Conservation (phyloP, 2,888 invertebrate genomes). For the Heliconius cydno region DNA sequence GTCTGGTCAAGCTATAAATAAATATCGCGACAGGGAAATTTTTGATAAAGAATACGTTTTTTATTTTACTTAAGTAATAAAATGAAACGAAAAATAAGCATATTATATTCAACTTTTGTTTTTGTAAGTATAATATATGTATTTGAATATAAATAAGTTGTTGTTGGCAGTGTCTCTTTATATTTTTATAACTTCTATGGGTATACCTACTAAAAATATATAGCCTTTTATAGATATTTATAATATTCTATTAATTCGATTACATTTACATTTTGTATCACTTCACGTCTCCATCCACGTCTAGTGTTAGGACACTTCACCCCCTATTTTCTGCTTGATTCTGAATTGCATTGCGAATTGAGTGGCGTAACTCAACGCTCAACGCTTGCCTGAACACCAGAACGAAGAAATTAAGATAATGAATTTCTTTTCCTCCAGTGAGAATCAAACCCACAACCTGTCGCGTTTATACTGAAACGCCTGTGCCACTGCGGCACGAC, state of each 20-base stretch:
- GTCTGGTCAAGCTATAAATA: conserved; percentile 40
- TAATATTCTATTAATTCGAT: not conserved
- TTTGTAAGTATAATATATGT: not conserved
- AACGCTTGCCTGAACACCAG: no score
- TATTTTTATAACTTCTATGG: not conserved
- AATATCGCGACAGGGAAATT: conserved; percentile 32
- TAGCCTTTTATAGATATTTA: not conserved
- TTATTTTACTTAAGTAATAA: conserved; percentile 8
- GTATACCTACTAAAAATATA: not conserved
- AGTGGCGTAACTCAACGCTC: no score
- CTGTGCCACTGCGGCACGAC: no score
- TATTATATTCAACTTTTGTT: not conserved
- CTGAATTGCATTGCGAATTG: not conserved
- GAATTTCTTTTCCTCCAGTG: no score
- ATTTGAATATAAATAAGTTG: not conserved
- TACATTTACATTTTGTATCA: not conserved
- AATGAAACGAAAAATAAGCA: not conserved
- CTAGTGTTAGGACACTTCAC: no score
- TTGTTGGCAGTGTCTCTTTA: not conserved
- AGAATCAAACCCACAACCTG: no score
- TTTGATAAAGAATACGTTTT: conserved; percentile 23
- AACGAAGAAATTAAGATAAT: no score
- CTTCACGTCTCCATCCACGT: accelerated
- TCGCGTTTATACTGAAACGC: no score
- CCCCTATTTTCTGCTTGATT: no score